Conservation (phyloP, 2,113 vertebrate genomes). For the Muntiacus reevesi region DNA sequence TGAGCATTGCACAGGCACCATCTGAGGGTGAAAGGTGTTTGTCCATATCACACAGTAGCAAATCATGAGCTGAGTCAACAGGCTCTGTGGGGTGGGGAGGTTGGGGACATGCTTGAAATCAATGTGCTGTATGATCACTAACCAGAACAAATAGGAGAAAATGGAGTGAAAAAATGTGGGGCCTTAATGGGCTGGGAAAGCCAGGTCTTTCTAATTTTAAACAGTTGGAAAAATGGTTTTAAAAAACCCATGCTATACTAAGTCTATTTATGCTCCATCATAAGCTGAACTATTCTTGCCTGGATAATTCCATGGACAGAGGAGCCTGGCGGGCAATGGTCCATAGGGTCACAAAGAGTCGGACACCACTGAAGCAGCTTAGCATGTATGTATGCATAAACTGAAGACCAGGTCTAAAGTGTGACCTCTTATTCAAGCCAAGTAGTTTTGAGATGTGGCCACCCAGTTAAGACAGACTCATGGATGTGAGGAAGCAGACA, state of each 20-base stretch:
- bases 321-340: neutral
- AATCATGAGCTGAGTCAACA: neutral
- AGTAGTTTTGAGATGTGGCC: neutral
- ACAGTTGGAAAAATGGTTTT: neutral
- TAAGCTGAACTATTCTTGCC: neutral
- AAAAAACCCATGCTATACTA: neutral
- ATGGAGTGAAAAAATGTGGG: neutral
- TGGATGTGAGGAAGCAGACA: neutral
- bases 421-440: neutral
- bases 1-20: accelerated
- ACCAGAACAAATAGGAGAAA: neutral
- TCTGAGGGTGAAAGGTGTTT: neutral
- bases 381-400: neutral
- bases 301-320: neutral
- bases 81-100: too few relatives aligned
- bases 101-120: neutral
- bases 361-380: neutral
- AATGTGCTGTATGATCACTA: too few relatives aligned
- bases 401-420: neutral
- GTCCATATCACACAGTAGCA: too few relatives aligned
- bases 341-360: neutral
- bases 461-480: neutral
- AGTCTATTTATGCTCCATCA: too few relatives aligned
- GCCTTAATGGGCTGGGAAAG: neutral
- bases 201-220: neutral